Evolutionary conservation across 2,797 vertebrate species (phyloP), one percentile per base, ranked within the genome.

Genomic region (Clarias platycephalus): DNA sequence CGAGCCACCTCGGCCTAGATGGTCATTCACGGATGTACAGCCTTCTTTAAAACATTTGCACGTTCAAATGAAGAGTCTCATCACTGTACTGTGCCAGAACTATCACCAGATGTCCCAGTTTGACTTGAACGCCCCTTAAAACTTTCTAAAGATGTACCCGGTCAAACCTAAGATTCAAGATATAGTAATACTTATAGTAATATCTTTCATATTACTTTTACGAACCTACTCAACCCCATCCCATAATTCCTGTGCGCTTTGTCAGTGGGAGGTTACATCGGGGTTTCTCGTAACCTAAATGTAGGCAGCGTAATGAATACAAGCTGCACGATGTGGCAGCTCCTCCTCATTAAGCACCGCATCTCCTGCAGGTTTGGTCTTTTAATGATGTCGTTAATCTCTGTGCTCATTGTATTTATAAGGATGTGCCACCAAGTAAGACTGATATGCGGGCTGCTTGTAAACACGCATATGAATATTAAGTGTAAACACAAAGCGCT

Each of bases 341-440:
- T 44, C 85, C 87, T 87, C 88, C 84, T 89, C 89, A 91, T 93
- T 93, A 90, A 87, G 88, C 85, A 89, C 77, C 84, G 86, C 84
- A 67, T 86, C 89, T 90, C 87, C 88, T 89, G 88, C 90, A 91
- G 89, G 91, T 93, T 89, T 91, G 91, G 86, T 90, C 84, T 92
- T 92, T 92, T 92, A 93, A 93, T 93, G 91, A 92, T 84, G 80
- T 88, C 87, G 93, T 93, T 90, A 89, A 85, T 93, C 91, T 92
- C 85, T 60, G 87, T 55, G 88, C 87, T 88, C 53, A 34, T 83
- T 85, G 89, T 90, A 90, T 90, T 91, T 88, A 88, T 87, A 80
- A 87, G 90, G 88, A 90, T 83, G 28, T 80, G 83, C 71, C 64
- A 64, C 44, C n/a, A 37, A 85, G 83, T 66, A 66, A 83, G 81